Conservation (phyloP, 2,888 invertebrate species). For the Cotesia congregata region DNA sequence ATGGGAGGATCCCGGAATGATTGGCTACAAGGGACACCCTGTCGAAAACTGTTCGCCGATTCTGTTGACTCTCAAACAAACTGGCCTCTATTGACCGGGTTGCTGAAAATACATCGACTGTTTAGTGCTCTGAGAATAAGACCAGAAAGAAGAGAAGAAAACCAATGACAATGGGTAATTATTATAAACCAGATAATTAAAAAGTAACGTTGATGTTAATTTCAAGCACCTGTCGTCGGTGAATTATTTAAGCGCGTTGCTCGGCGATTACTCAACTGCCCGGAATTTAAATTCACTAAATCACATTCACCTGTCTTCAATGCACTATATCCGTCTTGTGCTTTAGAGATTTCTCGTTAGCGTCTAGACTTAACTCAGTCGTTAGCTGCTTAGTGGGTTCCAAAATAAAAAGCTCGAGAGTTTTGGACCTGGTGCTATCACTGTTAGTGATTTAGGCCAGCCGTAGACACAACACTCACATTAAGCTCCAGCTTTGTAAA, state of each 20-base stretch:
- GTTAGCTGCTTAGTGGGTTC: constrained; percentile 10
- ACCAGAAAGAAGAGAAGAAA: neutral
- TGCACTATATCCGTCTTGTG: constrained; percentile 45
- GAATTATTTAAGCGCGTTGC: neutral
- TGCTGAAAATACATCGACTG: constrained; percentile 8
- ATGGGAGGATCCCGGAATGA: constrained; percentile 65
- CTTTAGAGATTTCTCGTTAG: constrained; percentile 44
- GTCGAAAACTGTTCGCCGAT: neutral
- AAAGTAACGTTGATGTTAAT: constrained; percentile 4
- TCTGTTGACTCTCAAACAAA: neutral
- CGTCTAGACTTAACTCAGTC: constrained; percentile 41
- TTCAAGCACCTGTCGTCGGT: constrained; percentile 4
- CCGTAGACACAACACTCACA: constrained; percentile 31
- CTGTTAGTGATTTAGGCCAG: too few species aligned
- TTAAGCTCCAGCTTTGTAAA: constrained; percentile 18
- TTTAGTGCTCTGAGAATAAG: neutral
- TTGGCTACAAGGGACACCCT: constrained; percentile 58
- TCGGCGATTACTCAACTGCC: constrained; percentile 29
- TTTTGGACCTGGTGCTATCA: neutral
- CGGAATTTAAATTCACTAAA: constrained; percentile 46
- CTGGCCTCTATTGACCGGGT: neutral
- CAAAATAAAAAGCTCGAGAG: neutral
- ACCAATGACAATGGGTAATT: neutral
- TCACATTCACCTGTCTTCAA: constrained; percentile 49
- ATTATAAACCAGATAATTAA: constrained; percentile 6